Evolutionary conservation across 2,888 invertebrate species (phyloP).

Genomic region (Drosophila prolongata): DNA sequence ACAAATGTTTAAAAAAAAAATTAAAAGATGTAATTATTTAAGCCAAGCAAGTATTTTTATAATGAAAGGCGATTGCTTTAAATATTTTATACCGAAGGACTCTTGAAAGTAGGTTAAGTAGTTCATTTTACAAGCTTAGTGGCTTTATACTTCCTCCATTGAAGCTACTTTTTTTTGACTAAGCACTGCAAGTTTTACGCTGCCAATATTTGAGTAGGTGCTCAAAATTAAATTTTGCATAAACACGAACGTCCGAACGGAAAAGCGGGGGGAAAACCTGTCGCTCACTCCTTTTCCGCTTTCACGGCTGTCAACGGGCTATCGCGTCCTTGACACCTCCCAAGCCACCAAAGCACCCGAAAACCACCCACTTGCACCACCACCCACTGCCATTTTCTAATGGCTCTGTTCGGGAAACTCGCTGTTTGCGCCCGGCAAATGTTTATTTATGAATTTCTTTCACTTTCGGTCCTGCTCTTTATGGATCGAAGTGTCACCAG

Average conservation of each 20-base stretch:
- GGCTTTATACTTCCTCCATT: neutral
- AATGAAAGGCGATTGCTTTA: neutral
- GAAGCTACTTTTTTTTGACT: neutral
- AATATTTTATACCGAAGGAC: neutral
- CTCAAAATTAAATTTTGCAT: conserved; percentile 60
- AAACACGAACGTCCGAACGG: conserved; percentile 44
- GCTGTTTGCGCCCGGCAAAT: conserved; percentile 57
- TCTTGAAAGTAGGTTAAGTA: neutral
- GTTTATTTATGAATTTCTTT: conserved; percentile 48
- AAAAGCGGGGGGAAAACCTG: conserved; percentile 30
- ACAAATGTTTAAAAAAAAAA: no score
- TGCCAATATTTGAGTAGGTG: conserved; percentile 60
- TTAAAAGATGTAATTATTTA: no score
- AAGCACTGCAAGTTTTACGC: conserved; percentile 7
- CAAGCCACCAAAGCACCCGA: neutral
- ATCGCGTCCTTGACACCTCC: conserved; percentile 38
- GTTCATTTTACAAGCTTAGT: conserved; percentile 1
- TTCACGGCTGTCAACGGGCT: conserved; percentile 18
- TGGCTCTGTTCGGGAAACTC: conserved; percentile 17
- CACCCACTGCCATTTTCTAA: conserved; percentile 22
- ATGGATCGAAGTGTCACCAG: conserved; percentile 33
- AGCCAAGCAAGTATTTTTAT: no score
- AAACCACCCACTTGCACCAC: conserved; percentile 3
- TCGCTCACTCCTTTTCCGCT: conserved; percentile 36
- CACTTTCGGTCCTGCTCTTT: conserved; percentile 4